Conservation (phyloP, 2,797 vertebrate genomes). For the Bradypodion pumilum region DNA sequence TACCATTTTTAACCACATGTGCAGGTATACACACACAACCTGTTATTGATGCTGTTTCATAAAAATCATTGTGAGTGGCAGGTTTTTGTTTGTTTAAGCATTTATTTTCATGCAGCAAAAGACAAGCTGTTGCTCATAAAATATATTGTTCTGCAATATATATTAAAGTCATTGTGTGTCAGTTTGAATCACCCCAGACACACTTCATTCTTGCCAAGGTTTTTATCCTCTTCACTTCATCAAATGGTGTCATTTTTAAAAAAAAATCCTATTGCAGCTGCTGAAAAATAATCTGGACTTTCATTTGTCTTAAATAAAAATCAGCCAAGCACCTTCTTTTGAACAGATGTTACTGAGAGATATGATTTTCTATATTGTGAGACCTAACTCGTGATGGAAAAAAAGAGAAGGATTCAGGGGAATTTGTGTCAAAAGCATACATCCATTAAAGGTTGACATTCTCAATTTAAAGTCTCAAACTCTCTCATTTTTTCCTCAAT, state of each 20-base stretch:
- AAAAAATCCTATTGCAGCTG: conserved; percentile 33
- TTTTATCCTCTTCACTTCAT: conserved; percentile 1
- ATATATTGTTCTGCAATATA: conserved; percentile 47
- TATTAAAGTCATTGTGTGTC: conserved; percentile 43
- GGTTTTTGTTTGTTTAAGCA: conserved; percentile 47
- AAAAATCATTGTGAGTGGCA: neutral
- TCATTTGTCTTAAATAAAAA: conserved; percentile 24
- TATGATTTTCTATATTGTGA: neutral
- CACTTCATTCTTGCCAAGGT: conserved; percentile 7
- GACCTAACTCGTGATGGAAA: neutral
- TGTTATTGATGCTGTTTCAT: conserved; percentile 12
- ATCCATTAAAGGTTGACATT: neutral
- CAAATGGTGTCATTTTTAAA: conserved; percentile 21
- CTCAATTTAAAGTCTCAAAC: neutral
- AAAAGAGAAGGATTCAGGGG: neutral
- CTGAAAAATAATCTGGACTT: conserved; percentile 29
- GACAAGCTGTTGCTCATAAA: conserved; percentile 44
- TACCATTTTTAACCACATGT: neutral
- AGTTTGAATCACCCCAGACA: conserved; percentile 37
- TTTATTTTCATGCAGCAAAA: conserved; percentile 45
- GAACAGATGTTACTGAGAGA: neutral
- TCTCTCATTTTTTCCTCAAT: neutral
- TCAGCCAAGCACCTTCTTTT: neutral
- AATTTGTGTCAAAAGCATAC: neutral
- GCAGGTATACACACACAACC: neutral